These are phyloP conservation scores for Notarius quadriscutis DNA, from an alignment of 2,113 vertebrate genomes.

Conservation along the genomic window DNA sequence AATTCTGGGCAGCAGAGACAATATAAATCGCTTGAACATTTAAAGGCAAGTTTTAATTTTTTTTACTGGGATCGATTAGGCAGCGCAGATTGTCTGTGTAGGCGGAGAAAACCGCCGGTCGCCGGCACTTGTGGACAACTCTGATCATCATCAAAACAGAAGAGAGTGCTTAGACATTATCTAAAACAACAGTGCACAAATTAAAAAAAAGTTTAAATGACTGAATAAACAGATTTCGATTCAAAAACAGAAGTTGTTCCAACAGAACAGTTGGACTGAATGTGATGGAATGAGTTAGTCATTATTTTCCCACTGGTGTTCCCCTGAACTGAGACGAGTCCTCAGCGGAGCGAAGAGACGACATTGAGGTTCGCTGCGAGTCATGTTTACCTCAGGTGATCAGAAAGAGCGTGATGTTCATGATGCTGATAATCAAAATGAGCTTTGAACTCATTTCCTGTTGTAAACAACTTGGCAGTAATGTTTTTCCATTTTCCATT, in stretches of 20 bases:
- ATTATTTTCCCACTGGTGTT: background rate
- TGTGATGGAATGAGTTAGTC: background rate
- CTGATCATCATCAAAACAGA: background rate
- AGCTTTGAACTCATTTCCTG: background rate
- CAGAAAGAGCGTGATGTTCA: background rate
- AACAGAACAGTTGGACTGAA: background rate
- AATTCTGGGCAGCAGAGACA: too few relatives aligned
- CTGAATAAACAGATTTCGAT: background rate
- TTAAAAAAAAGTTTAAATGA: background rate
- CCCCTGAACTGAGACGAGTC: too few relatives aligned
- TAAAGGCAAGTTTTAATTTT: too few relatives aligned
- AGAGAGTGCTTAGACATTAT: background rate
- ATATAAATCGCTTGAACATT: too few relatives aligned
- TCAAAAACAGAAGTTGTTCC: background rate
- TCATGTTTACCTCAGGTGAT: background rate
- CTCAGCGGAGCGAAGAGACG: background rate
- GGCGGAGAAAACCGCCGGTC: too few relatives aligned
- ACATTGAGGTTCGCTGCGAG: background rate
- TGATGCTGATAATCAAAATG: background rate
- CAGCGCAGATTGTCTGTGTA: too few relatives aligned
- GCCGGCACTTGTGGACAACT: too few relatives aligned
- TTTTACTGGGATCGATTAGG: too few relatives aligned
- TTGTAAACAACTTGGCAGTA: background rate
- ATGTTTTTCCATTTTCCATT: background rate
- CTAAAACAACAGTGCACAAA: background rate